Base-by-base conservation (phyloP, 2,888 invertebrate genomes). In the Tachina lurida region DNA sequence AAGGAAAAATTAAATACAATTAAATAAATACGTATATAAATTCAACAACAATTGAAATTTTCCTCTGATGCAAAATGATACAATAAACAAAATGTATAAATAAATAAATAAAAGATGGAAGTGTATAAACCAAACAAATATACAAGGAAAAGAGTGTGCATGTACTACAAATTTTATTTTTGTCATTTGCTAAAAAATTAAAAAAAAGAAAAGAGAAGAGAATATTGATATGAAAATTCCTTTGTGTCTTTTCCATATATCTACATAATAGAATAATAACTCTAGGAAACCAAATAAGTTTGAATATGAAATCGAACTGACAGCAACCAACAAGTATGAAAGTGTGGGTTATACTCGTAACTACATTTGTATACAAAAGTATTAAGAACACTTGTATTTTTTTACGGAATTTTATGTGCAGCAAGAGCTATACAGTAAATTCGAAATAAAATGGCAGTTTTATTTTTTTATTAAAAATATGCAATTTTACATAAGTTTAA, bases 21-120 rank as follows among this genome's bases (percentile, higher is more conserved):
- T 31, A 45, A 17, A 19, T 60, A 78, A 71, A 79, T 65, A 73
- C 41, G 78, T 68, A 54, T 68, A 1, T 62, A 41, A 60, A 13
- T 60, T 31, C 31, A 31, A 31, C 31, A 8, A 83, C 49, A 78
- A 83, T 77, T 84, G 54, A 74, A 60, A 78, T 84, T 67, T 84
- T 39, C 67, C 77, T 67, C 60, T 71, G 19, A 71, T 71, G 19
- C 67, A 83, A 83, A 67, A 52, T 67, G 43, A 58, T 49, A 77
- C 71, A 83, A 49, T 31, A 60, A 12, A 67, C 19, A 52, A 49
- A 39, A 74, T 17, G 52, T 12, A 60, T 49, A 2, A 31, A 43
- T n/a, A 65, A 78, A 54, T 15, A 67, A 60, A 49, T 49, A 47
- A 65, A 58, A 58, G 2, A 67, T 67, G 41, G 65, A 52, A 76